phyloP scores from a whole-genome alignment of 1,140 invertebrate genomes.

The Saccostrea cuccullata region DNA sequence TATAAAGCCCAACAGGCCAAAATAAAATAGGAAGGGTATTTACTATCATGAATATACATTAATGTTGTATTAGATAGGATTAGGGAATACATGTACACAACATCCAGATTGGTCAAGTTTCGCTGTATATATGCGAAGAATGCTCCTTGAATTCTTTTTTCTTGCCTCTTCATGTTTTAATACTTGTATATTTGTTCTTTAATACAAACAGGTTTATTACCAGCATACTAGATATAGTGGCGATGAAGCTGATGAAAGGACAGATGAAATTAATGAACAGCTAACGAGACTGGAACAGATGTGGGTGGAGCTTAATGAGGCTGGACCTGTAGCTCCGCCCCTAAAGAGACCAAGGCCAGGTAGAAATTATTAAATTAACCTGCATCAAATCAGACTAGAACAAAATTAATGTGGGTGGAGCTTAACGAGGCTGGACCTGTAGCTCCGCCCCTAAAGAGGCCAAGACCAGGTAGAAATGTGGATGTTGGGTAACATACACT shows the following conservation, averaged over 20 bases:
- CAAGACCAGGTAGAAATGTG: constrained; percentile 37
- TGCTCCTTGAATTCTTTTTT: too few relatives aligned
- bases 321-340: constrained; percentile 35
- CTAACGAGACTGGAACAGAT: constrained; percentile 43
- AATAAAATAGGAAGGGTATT: too few relatives aligned
- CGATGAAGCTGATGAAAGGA: constrained; percentile 47
- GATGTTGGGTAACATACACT: too few relatives aligned
- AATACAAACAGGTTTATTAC: constrained; percentile 55
- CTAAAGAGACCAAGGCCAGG: constrained; percentile 41
- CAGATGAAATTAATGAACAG: constrained; percentile 45
- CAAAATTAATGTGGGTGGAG: constrained; percentile 44
- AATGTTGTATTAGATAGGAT: too few relatives aligned
- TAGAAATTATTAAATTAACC: constrained; percentile 27
- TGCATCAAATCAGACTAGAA: constrained; percentile 42
- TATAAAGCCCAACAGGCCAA: too few relatives aligned
- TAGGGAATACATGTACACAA: too few relatives aligned
- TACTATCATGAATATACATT: too few relatives aligned
- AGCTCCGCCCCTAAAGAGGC: constrained; percentile 37
- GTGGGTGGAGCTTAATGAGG: constrained; percentile 49
- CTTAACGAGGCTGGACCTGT: constrained; percentile 49
- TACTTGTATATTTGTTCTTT: too few relatives aligned
- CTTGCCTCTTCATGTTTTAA: too few relatives aligned
- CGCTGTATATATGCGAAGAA: too few relatives aligned
- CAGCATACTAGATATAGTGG: constrained; percentile 50
- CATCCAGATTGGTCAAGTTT: too few relatives aligned